Evolutionary conservation across 2,888 invertebrate genomes (phyloP).

Genomic region (Chrysomela aeneicollis): DNA sequence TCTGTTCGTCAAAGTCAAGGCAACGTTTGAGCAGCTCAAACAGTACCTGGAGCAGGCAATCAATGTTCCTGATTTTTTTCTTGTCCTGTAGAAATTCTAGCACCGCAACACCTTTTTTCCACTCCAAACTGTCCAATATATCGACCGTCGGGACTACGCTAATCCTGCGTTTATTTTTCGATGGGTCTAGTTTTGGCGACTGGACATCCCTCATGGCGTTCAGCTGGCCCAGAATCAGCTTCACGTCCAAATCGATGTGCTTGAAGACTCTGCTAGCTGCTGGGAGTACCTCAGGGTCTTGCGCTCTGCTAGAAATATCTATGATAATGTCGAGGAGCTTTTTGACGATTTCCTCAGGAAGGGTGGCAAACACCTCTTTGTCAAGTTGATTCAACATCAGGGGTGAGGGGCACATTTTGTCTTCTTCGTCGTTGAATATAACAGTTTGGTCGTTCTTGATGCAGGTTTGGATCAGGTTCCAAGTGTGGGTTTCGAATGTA

Average conservation of each 20-base stretch:
- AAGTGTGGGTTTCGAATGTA: slow-evolving; percentile 59
- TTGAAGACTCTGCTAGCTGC: slow-evolving; percentile 72
- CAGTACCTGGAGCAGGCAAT: slow-evolving; percentile 73
- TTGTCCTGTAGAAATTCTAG: slow-evolving; percentile 88
- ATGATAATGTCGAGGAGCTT: slow-evolving; percentile 65
- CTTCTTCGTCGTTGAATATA: slow-evolving; percentile 26
- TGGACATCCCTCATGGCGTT: slow-evolving; percentile 67
- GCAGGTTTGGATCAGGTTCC: slow-evolving; percentile 67
- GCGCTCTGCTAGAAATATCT: slow-evolving; percentile 66
- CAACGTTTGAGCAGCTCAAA: slow-evolving; percentile 84
- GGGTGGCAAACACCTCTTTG: slow-evolving; percentile 64
- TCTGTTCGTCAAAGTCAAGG: slow-evolving; percentile 81
- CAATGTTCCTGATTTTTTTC: slow-evolving; percentile 75
- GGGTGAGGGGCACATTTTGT: slow-evolving; percentile 33
- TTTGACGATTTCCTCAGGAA: slow-evolving; percentile 63
- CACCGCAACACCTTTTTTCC: slow-evolving; percentile 82
- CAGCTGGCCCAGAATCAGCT: slow-evolving; percentile 68
- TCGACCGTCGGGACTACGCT: slow-evolving; percentile 66
- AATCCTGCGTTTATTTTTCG: slow-evolving; percentile 60
- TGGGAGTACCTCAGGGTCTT: slow-evolving; percentile 68
- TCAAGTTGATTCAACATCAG: slow-evolving; percentile 52
- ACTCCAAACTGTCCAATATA: slow-evolving; percentile 71
- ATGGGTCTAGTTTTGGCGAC: slow-evolving; percentile 59
- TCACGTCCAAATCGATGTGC: slow-evolving; percentile 70
- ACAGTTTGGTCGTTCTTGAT: slow-evolving; percentile 64